Percentiles rank a stretch among this genome's conserved stretches.
Evolutionary conservation across 1,140 invertebrate genomes (phyloP).

Genomic region (Ridgeia piscesae): DNA sequence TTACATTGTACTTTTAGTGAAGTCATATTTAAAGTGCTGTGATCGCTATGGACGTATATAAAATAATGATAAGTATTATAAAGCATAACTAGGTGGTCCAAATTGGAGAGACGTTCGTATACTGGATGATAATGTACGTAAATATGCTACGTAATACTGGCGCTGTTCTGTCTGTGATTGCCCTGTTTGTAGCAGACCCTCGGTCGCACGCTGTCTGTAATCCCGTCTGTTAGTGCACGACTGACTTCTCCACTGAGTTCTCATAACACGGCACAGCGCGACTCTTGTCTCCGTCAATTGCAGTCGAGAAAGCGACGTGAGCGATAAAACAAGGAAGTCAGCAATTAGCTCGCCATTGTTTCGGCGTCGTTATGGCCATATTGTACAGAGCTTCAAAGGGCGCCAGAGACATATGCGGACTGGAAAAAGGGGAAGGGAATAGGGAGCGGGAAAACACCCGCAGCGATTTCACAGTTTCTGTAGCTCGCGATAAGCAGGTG

Average conservation of each 20-base stretch:
- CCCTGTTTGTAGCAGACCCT: background rate
- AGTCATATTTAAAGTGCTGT: no score
- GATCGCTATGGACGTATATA: no score
- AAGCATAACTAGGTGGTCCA: no score
- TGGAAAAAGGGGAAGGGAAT: background rate
- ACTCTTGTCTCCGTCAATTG: background rate
- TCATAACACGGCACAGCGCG: background rate
- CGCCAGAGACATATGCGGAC: background rate
- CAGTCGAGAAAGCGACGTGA: background rate
- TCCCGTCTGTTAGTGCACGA: background rate
- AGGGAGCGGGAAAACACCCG: background rate
- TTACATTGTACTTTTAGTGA: no score
- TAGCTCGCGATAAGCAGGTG: background rate
- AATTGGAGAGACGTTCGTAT: no score
- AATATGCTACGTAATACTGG: background rate
- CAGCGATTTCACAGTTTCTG: background rate
- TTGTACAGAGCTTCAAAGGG: background rate
- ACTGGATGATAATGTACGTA: background rate
- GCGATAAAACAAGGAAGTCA: constrained; percentile 5
- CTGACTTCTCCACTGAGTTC: background rate
- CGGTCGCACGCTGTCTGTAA: background rate
- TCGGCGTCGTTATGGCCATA: background rate
- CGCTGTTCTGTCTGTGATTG: background rate
- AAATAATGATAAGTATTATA: no score
- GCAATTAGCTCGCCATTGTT: background rate